Evolutionary conservation across 2,888 invertebrate species (phyloP).

Genomic region (Scaptomyza parva): DNA sequence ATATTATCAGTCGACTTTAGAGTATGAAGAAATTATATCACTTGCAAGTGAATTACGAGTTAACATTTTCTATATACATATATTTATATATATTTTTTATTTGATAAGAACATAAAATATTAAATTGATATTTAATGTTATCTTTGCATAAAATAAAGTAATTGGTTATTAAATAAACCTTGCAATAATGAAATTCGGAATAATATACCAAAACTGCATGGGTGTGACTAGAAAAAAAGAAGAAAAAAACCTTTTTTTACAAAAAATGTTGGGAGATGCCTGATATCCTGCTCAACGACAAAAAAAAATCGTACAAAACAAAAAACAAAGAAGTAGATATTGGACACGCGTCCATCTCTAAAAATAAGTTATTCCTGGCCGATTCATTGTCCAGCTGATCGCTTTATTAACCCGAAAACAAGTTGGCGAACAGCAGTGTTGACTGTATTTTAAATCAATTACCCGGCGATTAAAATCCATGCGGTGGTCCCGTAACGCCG

Average conservation of each 20-base stretch:
- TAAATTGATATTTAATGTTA: too few species aligned
- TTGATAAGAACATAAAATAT: too few species aligned
- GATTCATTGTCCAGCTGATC: conserved; percentile 44
- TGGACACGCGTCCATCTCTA: conserved; percentile 13
- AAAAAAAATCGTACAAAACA: too few species aligned
- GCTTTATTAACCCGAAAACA: conserved; percentile 59
- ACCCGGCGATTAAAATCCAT: conserved; percentile 71
- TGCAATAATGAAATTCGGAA: too few species aligned
- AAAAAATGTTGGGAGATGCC: not conserved
- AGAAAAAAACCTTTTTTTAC: too few species aligned
- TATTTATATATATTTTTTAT: too few species aligned
- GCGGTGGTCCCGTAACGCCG: conserved; percentile 59
- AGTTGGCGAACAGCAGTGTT: conserved; percentile 32
- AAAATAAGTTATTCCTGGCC: conserved; percentile 7
- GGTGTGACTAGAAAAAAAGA: too few species aligned
- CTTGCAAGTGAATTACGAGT: not conserved
- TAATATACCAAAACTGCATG: too few species aligned
- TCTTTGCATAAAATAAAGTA: too few species aligned
- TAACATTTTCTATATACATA: too few species aligned
- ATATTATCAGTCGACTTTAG: not conserved
- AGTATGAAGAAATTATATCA: not conserved
- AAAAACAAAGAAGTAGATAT: not conserved
- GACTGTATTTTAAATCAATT: conserved; percentile 63
- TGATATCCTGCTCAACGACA: not conserved
- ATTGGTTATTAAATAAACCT: too few species aligned